These are phyloP conservation scores for Cantharis nigra DNA, from an alignment of 2,888 invertebrate genomes.

Conservation along the genomic window DNA sequence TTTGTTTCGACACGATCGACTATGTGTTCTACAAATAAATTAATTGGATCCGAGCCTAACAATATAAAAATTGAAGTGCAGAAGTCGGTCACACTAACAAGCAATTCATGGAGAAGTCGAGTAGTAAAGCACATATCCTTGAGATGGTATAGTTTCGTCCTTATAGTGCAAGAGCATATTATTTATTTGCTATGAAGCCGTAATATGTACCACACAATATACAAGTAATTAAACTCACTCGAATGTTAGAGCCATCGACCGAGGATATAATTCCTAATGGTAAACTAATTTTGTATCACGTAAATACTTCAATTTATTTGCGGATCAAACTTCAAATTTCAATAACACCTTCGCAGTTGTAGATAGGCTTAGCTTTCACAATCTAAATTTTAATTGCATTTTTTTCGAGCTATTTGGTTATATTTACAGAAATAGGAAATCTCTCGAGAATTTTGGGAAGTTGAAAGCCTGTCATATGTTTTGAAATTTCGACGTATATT, in stretches of 20 bases:
- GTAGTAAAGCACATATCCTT: neutral
- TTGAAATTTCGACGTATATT: constrained; percentile 30
- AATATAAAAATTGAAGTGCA: neutral
- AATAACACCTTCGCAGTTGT: neutral
- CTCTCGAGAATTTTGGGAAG: constrained; percentile 7
- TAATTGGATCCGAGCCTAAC: neutral
- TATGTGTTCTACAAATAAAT: neutral
- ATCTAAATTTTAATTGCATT: neutral
- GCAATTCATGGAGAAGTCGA: neutral
- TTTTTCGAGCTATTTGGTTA: neutral
- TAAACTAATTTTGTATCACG: neutral
- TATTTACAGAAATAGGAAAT: constrained; percentile 9
- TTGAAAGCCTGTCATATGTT: constrained; percentile 27
- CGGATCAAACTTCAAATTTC: neutral
- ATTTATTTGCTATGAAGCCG: neutral
- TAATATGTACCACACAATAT: neutral
- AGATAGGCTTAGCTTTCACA: too few relatives aligned
- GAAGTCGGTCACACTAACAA: neutral
- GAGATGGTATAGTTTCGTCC: neutral
- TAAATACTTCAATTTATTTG: neutral
- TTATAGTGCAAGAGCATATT: neutral
- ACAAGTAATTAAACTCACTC: neutral
- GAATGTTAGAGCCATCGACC: neutral
- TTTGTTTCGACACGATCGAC: neutral
- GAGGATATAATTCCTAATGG: neutral